A percentile compares a stretch with the other conserved stretches of the same genome.
These are phyloP conservation scores for Ennomos erosarius DNA, from an alignment of 2,888 invertebrate genomes.

Conservation along the genomic window DNA sequence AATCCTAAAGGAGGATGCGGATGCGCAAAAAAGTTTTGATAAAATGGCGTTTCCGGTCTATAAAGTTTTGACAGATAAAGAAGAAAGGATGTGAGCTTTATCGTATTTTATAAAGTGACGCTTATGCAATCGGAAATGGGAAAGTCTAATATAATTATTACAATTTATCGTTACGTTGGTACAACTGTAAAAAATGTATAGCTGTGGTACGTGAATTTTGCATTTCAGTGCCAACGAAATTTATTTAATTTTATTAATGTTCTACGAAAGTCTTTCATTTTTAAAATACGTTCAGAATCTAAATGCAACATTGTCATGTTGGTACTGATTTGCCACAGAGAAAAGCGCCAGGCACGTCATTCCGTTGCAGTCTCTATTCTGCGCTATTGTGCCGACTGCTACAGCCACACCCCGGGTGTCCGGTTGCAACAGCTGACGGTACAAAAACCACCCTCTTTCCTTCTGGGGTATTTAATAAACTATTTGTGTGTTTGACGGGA, in stretches of 20 bases:
- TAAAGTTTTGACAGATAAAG: constrained; percentile 29
- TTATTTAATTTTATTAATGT: too few species aligned
- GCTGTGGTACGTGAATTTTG: too few species aligned
- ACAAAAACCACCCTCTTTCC: constrained; percentile 70
- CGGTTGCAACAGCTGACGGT: constrained; percentile 75
- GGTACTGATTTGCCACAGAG: constrained; percentile 36
- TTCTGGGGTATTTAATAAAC: constrained; percentile 51
- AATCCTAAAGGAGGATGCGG: constrained; percentile 33
- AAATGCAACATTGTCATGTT: not conserved
- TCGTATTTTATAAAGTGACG: not conserved
- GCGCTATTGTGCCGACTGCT: constrained; percentile 45
- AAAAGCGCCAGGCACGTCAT: constrained; percentile 5
- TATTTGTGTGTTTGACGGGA: constrained; percentile 39
- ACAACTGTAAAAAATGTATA: too few species aligned
- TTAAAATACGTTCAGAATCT: too few species aligned
- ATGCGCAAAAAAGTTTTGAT: constrained; percentile 40
- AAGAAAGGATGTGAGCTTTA: constrained; percentile 29
- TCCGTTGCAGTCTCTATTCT: constrained; percentile 55
- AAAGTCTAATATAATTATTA: too few species aligned
- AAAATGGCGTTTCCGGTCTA: constrained; percentile 37
- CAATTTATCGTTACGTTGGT: too few species aligned
- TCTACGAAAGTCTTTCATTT: too few species aligned
- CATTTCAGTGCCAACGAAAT: too few species aligned
- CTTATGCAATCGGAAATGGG: too few species aligned
- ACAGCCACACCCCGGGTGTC: constrained; percentile 49